Evolutionary conservation across 2,797 vertebrate genomes (phyloP), one percentile per base, ranked within the genome.

Genomic region (Channa striata): DNA sequence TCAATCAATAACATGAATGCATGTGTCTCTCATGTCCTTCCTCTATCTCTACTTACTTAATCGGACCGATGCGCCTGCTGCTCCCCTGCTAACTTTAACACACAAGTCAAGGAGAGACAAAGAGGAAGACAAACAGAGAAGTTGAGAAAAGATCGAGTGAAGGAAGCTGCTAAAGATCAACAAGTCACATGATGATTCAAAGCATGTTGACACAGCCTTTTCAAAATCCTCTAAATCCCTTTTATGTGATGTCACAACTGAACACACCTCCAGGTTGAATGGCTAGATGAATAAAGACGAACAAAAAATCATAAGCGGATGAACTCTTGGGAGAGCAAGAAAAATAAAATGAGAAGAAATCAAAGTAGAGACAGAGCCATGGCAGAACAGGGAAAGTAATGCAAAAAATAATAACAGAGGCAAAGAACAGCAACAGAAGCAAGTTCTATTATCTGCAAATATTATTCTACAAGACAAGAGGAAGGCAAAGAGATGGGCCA

Each of bases 121-220:
- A 64, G 61, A 73, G 60, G 70, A 68, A 77, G 56, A 50, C 14
- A 58, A 63, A 71, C n/a, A 53, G n/a, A 53, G 71, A 80, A 79
- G 64, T 44, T 23, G 23, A 48, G 43, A 19, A 30, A 46, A 61
- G n/a, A 52, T 10, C 20, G 47, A 12, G n/a, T 59, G 47, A n/a
- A 58, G 57, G 62, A 72, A 63, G 56, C 59, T 23, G 54, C 8
- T 19, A 43, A 69, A 71, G 50, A 47, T 47, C 44, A 52, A 43
- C 10, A 56, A 67, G 78, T 76, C 83, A 87, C 63, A 48, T 70
- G 77, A 78, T 56, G 51, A 21, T 71, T 46, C 48, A 54, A 52
- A 74, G 65, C 68, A 76, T 43, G 58, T 42, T 23, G 40, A 74
- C 64, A 54, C 33, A 34, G 21, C 50, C 14, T 70, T 58, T 53